Evolutionary conservation across 2,797 vertebrate genomes (phyloP), one percentile per base, ranked within the genome.

Genomic region (Sebastes minor): DNA sequence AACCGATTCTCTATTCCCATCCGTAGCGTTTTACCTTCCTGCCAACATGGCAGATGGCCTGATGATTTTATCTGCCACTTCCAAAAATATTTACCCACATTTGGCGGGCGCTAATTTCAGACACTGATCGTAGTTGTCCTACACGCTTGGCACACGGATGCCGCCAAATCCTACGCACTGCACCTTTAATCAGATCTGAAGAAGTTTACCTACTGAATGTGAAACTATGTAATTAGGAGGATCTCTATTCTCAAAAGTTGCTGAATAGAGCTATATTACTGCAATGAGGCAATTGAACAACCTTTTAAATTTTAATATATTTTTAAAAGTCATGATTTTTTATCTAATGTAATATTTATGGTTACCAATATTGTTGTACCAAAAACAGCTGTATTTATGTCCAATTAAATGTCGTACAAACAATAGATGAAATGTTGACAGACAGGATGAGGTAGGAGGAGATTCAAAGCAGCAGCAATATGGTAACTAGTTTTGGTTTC

Each of bases 401-500:
- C n/a, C 10, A 55, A 38, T 25, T 72, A 53, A 20, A 85, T 71
- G 14, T 32, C 20, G 55, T 12, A 53, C 33, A 57, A 59, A 59
- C 55, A 74, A 46, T 35, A 38, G 46, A 59, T 66, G 59, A 75
- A n/a, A 80, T 74, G 23, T 59, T 64, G 53, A 53, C 57, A 42
- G 32, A 59, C n/a, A 42, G 20, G 22, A 16, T 55, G 57, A 61
- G 52, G 62, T 22, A 56, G 32, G 35, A 62, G 63, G 68, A 77
- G 64, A 77, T 63, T 78, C 42, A 75, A 66, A 78, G 77, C 78
- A 81, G 76, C 62, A 78, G 78, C 81, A 90, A 83, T 87, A 87
- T 89, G 85, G 74, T 78, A 85, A 90, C 81, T 81, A 72, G 78
- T 71, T 80, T 62, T 85, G 72, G 91, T 94, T 92, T 88, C 91